Conservation (phyloP, 2,797 vertebrate species). For the Scolopax bukidnonensis region DNA sequence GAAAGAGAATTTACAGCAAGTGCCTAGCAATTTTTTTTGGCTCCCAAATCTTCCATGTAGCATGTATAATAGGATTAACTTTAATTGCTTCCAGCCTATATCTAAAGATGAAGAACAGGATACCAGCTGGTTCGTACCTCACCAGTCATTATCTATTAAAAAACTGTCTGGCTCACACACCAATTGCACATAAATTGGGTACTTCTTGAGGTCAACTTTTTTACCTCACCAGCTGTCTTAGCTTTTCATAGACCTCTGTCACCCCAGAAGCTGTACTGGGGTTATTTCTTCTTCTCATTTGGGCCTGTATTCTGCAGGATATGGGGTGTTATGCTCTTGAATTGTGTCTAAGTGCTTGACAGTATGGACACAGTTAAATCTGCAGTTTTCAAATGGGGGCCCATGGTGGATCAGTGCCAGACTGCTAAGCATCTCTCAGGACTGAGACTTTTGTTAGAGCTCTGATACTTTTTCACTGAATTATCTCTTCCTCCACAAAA, state of each 20-base stretch:
- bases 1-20: background rate
- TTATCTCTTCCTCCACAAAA: background rate
- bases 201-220: background rate
- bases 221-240: background rate
- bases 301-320: background rate
- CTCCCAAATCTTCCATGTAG: slow-evolving; percentile 19
- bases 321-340: background rate
- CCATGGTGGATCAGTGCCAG: background rate
- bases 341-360: background rate
- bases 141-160: background rate
- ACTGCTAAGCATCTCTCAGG: background rate
- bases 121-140: slow-evolving; percentile 23
- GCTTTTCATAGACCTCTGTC: background rate
- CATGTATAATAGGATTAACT: slow-evolving; percentile 40
- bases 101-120: slow-evolving; percentile 22
- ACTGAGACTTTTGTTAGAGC: background rate
- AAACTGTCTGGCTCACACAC: background rate
- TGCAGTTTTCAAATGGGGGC: background rate
- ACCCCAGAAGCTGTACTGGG: background rate
- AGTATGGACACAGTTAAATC: background rate
- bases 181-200: background rate
- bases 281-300: background rate
- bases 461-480: background rate
- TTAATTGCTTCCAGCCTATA: slow-evolving; percentile 47
- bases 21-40: background rate